These are phyloP conservation scores for Aleiodes leptofemur DNA, from an alignment of 2,888 invertebrate genomes.

Conservation along the genomic window DNA sequence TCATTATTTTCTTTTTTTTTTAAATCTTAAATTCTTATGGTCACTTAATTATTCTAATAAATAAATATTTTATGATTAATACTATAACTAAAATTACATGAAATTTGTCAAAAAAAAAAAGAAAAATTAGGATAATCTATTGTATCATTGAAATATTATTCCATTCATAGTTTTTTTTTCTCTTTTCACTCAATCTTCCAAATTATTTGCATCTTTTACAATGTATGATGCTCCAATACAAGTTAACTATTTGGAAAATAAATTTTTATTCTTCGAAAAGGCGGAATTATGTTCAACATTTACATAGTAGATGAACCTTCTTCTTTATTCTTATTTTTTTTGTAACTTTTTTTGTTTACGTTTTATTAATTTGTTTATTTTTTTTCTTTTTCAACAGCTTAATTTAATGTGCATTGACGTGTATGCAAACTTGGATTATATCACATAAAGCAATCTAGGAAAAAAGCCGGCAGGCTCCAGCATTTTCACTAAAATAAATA, in stretches of 20 bases:
- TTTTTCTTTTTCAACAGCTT: constrained; percentile 2
- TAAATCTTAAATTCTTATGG: constrained; percentile 17
- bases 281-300: constrained; percentile 31
- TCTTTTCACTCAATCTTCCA: constrained; percentile 1
- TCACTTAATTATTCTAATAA: constrained; percentile 42
- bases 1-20: constrained; percentile 33
- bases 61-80: constrained; percentile 49
- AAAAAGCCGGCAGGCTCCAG: constrained; percentile 1
- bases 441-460: constrained; percentile 47
- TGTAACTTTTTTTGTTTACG: background rate
- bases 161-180: constrained; percentile 9
- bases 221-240: constrained; percentile 8
- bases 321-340: constrained; percentile 2
- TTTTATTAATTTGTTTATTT: background rate
- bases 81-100: constrained; percentile 36
- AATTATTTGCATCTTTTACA: constrained; percentile 5
- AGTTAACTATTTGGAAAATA: constrained; percentile 23
- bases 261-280: background rate
- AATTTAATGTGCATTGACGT: constrained; percentile 41
- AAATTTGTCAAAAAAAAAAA: constrained; percentile 20
- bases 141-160: constrained; percentile 18
- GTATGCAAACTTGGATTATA: constrained; percentile 45
- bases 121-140: constrained; percentile 46
- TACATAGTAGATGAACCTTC: constrained; percentile 6
- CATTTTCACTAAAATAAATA: constrained; percentile 22